Base-by-base conservation (phyloP, 2,797 vertebrate species). In the Hypotaenidia okinawae region DNA sequence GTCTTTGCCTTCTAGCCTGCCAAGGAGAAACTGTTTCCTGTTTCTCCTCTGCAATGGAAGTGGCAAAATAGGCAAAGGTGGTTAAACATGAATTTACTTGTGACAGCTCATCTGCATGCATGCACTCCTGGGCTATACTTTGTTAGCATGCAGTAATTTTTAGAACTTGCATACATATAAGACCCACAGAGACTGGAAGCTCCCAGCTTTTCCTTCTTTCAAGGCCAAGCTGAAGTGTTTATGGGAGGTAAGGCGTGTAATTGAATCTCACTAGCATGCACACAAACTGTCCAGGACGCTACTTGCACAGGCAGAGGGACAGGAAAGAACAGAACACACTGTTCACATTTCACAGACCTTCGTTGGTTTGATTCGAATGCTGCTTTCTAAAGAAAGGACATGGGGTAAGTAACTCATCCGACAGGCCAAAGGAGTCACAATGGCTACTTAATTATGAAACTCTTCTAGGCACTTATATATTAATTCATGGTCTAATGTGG, bases 401-500 rank as follows among this genome's bases (percentile, higher is more conserved):
- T 9, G 10, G 33, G 72, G 69, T 76, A 84, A 61, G n/a, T 35
- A 95, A 87, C 91, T 96, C 89, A 94, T 92, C 75, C 9, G 2
- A 78, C 92, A 96, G 95, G 93, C 95, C 88, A 87, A 70, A 91
- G 85, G 90, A 97, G 87, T 96, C 92, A 96, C 96, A 97, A 96
- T 96, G 94, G 90, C 92, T 94, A 93, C 93, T 96, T 97, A 98
- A 97, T 96, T 97, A 97, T 66, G 75, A 97, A 95, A 96, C 78
- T 95, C 96, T 95, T 97, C 95, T 91, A 96, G 94, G 94, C 95
- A 95, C 92, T 96, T 97, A 96, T 85, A 81, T 96, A 94, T 96
- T 97, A 98, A 97, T 97, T 97, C 96, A 95, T 87, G 84, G 95
- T 95, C 96, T 98, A 97, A 95, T 95, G 95, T 95, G 89, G 94